Evolutionary conservation across 2,797 vertebrate genomes (phyloP).

Genomic region (Enteromius paludinosus): DNA sequence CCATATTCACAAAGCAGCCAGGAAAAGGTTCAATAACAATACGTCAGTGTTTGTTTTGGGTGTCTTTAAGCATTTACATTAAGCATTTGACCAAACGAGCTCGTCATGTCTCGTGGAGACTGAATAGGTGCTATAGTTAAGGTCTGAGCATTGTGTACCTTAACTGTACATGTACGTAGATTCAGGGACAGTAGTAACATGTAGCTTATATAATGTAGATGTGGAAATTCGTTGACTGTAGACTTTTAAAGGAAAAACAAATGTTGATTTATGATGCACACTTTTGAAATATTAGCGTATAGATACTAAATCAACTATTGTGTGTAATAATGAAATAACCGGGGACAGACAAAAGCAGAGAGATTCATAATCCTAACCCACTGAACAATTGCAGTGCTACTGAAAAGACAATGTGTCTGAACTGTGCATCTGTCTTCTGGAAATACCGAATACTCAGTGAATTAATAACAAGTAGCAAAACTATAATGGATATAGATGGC

Average conservation of each 20-base stretch:
- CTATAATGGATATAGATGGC: too few relatives aligned
- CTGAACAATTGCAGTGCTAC: too few relatives aligned
- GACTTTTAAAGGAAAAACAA: background rate
- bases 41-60: background rate
- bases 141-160: background rate
- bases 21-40: background rate
- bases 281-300: too few relatives aligned
- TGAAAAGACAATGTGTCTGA: background rate
- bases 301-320: too few relatives aligned
- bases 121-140: background rate
- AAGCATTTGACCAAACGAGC: background rate
- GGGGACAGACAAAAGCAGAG: too few relatives aligned
- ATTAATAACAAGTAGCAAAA: background rate
- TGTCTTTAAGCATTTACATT: background rate
- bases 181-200: background rate
- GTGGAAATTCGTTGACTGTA: background rate
- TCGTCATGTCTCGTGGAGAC: background rate
- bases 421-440: too few relatives aligned
- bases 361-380: too few relatives aligned
- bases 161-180: background rate
- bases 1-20: background rate
- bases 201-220: too few relatives aligned
- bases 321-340: too few relatives aligned
- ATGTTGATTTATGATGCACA: background rate
- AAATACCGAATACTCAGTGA: background rate